Evolutionary conservation across 2,888 invertebrate species (phyloP).

Genomic region (Aporophyla lueneburgensis): DNA sequence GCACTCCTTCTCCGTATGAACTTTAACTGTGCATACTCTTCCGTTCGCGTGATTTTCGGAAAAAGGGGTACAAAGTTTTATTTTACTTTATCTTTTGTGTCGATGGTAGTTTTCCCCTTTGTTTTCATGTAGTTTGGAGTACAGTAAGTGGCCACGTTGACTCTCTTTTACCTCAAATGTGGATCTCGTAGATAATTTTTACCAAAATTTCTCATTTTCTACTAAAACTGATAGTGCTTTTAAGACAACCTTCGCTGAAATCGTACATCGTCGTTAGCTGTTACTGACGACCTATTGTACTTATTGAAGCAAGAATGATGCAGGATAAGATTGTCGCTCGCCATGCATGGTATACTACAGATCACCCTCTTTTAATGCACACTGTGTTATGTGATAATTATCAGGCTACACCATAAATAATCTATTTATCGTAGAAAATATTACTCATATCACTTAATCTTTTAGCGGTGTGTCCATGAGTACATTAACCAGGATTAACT

Average conservation of each 20-base stretch:
- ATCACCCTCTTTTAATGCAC: neutral
- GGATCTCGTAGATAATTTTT: neutral
- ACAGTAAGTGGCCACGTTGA: too few relatives aligned
- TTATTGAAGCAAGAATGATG: conserved; percentile 50
- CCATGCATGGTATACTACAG: conserved; percentile 18
- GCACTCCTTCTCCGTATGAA: too few relatives aligned
- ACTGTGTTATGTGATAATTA: neutral
- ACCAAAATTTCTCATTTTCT: neutral
- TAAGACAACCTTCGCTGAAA: neutral
- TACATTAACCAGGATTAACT: too few relatives aligned
- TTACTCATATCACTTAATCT: neutral
- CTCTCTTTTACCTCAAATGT: neutral
- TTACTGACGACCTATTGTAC: conserved; percentile 25
- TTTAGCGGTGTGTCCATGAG: neutral
- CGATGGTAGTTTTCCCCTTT: too few relatives aligned
- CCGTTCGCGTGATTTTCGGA: too few relatives aligned
- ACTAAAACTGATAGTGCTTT: neutral
- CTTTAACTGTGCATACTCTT: too few relatives aligned
- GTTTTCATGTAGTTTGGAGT: too few relatives aligned
- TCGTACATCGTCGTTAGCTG: conserved; percentile 8
- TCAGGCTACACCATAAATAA: neutral
- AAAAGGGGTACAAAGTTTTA: too few relatives aligned
- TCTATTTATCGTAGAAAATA: conserved; percentile 1
- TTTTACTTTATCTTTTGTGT: too few relatives aligned
- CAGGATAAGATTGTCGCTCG: conserved; percentile 23